Percentiles rank a stretch among this genome's conserved stretches.
Conservation (phyloP, 2,113 vertebrate species). For the Dasypus novemcinctus region DNA sequence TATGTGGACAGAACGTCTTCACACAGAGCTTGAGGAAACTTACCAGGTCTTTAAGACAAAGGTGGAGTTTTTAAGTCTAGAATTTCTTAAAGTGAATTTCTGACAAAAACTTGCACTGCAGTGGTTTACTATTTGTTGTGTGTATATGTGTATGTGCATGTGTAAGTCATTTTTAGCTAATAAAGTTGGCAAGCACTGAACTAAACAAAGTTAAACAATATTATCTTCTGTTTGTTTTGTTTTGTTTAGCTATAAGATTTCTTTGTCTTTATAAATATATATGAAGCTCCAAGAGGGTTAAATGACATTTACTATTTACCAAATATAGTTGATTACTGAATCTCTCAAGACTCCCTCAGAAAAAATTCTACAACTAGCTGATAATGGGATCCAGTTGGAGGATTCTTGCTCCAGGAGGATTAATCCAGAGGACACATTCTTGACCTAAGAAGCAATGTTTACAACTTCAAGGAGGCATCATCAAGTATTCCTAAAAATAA, state of each 20-base stretch:
- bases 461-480: background rate
- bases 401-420: background rate
- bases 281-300: background rate
- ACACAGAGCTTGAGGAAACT: background rate
- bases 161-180: background rate
- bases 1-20: background rate
- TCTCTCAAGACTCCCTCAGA: background rate
- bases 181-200: background rate
- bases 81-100: background rate
- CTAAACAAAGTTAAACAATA: background rate
- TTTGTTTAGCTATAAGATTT: background rate
- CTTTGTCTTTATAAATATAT: background rate
- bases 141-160: background rate
- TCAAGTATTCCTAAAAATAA: background rate
- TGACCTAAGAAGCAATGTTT: background rate
- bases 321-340: background rate
- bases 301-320: background rate
- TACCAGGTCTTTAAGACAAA: background rate
- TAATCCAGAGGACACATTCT: background rate
- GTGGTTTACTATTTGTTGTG: background rate
- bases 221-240: background rate
- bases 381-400: background rate
- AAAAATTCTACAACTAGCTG: background rate
- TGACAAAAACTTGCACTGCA: background rate
- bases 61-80: background rate